A percentile compares a stretch with the other conserved stretches of the same genome.
These are phyloP conservation scores for Pitta sordida DNA, from an alignment of 2,113 vertebrate genomes.

Conservation along the genomic window DNA sequence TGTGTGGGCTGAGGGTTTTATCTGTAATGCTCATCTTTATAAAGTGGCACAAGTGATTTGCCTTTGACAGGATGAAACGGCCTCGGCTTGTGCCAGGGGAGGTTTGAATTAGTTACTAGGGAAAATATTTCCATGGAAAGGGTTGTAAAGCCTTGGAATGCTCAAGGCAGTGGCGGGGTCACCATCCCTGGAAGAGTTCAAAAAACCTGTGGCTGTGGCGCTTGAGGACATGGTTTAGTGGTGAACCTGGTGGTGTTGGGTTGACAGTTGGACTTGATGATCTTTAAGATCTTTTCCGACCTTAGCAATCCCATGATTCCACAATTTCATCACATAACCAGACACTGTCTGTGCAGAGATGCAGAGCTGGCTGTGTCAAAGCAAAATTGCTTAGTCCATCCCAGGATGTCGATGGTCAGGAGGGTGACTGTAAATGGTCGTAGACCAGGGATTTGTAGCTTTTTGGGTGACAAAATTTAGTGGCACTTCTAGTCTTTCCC, in stretches of 20 bases:
- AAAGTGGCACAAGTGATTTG: background rate
- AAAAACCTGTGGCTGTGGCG: background rate
- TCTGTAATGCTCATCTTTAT: too few relatives aligned
- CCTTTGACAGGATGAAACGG: background rate
- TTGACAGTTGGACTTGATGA: background rate
- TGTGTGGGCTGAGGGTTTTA: background rate
- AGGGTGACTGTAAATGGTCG: accelerated
- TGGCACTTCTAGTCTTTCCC: too few relatives aligned
- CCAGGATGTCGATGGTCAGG: accelerated
- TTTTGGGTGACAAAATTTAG: too few relatives aligned
- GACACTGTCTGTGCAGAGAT: background rate
- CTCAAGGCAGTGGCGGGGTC: background rate
- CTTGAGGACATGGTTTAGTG: background rate
- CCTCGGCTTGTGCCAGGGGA: background rate
- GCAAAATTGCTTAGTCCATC: background rate
- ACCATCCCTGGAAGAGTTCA: background rate
- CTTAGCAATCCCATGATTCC: background rate
- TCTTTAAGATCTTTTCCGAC: background rate
- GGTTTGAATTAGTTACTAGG: background rate
- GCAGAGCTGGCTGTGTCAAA: background rate
- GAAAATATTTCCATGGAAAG: background rate
- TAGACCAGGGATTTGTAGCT: too few relatives aligned
- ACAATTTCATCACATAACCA: background rate
- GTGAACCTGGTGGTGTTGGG: background rate
- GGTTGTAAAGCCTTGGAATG: background rate